Conservation (phyloP, 1,140 invertebrate species). For the Ceratitis capitata region DNA sequence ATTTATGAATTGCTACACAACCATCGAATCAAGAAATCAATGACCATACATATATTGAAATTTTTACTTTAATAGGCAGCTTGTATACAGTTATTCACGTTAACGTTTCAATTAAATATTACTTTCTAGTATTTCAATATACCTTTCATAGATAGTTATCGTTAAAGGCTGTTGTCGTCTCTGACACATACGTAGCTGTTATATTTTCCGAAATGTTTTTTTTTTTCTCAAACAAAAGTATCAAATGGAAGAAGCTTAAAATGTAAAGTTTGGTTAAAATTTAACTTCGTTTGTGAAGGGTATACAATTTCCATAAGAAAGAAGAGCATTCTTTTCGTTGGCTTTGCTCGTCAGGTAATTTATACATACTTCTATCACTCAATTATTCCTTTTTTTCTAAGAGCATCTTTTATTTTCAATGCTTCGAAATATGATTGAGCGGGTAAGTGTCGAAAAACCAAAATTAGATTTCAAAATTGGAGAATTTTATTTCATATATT, state of each 20-base stretch:
- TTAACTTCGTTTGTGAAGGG: no score
- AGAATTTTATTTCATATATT: slow-evolving; percentile 5
- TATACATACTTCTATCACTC: no score
- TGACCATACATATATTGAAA: not conserved
- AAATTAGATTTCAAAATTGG: not conserved
- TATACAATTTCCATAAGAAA: no score
- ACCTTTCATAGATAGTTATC: not conserved
- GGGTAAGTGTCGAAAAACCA: not conserved
- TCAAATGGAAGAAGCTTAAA: no score
- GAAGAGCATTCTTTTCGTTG: no score
- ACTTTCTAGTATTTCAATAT: not conserved
- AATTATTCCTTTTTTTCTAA: no score
- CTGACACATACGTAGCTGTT: not conserved
- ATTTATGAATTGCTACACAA: slow-evolving; percentile 24
- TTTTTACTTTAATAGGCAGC: slow-evolving; percentile 21
- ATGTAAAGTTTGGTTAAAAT: no score
- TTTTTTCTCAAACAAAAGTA: no score
- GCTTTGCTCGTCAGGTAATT: no score
- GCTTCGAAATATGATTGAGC: no score
- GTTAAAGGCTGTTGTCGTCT: not conserved
- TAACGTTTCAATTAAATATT: not conserved
- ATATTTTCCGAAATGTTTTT: no score
- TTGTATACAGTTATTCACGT: slow-evolving; percentile 17
- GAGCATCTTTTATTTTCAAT: no score
- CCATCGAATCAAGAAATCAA: not conserved